These are phyloP conservation scores for Idaea aversata DNA, from an alignment of 2,888 invertebrate species.

Conservation along the genomic window DNA sequence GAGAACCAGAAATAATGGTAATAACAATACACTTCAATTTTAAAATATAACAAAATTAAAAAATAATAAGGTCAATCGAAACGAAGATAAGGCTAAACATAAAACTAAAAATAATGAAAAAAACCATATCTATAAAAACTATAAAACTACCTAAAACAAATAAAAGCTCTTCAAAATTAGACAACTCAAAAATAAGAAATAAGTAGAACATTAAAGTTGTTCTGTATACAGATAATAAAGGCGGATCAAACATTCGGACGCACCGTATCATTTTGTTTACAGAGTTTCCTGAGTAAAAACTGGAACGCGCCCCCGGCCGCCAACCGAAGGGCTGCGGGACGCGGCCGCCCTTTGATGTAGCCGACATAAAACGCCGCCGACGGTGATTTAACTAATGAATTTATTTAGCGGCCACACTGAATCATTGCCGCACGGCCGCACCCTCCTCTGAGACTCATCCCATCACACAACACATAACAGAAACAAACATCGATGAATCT, in stretches of 20 bases:
- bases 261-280: conserved; percentile 79
- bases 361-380: conserved; percentile 80
- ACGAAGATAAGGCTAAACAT: not conserved
- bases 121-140: not conserved
- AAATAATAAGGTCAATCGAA: conserved; percentile 1
- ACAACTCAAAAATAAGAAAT: conserved; percentile 3
- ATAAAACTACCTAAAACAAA: not conserved
- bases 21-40: conserved; percentile 17
- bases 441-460: conserved; percentile 36
- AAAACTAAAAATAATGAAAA: too few species aligned
- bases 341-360: conserved; percentile 72
- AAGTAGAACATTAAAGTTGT: conserved; percentile 6
- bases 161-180: not conserved
- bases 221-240: conserved; percentile 76
- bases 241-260: conserved; percentile 78
- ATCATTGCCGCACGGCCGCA: conserved; percentile 52
- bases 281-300: conserved; percentile 79
- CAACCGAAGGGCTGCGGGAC: conserved; percentile 28
- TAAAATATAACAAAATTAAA: not conserved
- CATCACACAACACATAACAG: conserved; percentile 20
- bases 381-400: conserved; percentile 82
- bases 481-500: conserved; percentile 9
- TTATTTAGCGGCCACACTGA: conserved; percentile 77
- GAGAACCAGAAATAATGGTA: conserved; percentile 29
- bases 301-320: conserved; percentile 70